Base-by-base conservation (phyloP, 2,888 invertebrate genomes). In the Drosophila rellima region DNA sequence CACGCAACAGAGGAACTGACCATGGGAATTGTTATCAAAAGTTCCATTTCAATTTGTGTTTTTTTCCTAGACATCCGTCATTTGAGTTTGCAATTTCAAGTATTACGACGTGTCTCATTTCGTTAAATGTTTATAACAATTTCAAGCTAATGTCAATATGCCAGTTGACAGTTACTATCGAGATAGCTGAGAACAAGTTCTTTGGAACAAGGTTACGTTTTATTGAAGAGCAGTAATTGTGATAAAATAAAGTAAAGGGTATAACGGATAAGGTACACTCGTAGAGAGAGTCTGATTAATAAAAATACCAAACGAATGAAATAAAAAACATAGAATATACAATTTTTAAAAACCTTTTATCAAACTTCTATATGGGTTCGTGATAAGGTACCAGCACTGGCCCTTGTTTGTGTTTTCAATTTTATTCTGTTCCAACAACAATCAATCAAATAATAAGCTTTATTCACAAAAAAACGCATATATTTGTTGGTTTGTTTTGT, bases 11-110 rank as follows among this genome's bases (percentile, higher is more conserved):
- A 59, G 48, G 42, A 74, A 74, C 74, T 74, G 74, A 55, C 68
- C 67, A 62, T 74, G 74, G 69, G 37, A 74, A 17, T 37, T 37
- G 37, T 65, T 78, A 78, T 74, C 74, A 31, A 11, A 31, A 18
- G 6, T 20, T 23, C 13, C 33, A 2, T 13, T 37, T 57, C 17
- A 45, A 13, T 37, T 56, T 44, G n/a, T 15, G 33, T 31, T 59
- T 13, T 37, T 42, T 59, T 62, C n/a, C 20, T 10, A 40, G 26
- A 57, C 47, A 65, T 74, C 59, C 73, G 67, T 55, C 20, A 51
- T 37, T 15, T 6, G 18, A 45, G 8, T 40, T 11, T 11, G 10
- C 15, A n/a, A 23, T 35, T 15, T 59, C 44, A 20, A 42, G 37
- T 48, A 47, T 13, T 45, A 29, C 15, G 17, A 39, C 13, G 31